Conservation (phyloP, 1,140 invertebrate genomes). For the Ladona fulva region DNA sequence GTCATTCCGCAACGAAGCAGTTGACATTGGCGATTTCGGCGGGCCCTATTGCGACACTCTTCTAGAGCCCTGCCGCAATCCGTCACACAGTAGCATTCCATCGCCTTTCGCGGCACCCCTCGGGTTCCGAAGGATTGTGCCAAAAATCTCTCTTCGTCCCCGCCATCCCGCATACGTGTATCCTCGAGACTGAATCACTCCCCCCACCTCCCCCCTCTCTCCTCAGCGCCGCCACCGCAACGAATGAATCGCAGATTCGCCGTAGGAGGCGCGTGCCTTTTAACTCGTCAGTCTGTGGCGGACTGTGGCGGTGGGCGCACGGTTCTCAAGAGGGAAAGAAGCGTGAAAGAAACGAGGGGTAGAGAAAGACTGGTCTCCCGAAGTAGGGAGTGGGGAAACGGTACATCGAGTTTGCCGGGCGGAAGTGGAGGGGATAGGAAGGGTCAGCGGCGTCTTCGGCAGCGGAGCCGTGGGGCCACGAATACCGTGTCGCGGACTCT, state of each 20-base stretch:
- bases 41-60: neutral
- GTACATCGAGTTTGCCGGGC: constrained; percentile 6
- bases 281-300: neutral
- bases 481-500: neutral
- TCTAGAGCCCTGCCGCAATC: neutral
- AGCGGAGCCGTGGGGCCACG: neutral
- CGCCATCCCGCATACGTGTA: neutral
- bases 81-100: neutral
- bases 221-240: neutral
- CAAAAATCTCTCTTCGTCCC: neutral
- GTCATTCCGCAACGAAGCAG: neutral
- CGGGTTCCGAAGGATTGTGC: neutral
- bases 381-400: neutral
- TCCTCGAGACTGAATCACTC: neutral
- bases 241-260: neutral
- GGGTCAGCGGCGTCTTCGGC: too few relatives aligned
- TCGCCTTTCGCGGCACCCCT: neutral
- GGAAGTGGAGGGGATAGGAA: neutral
- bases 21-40: neutral
- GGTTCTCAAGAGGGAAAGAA: neutral
- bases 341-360: too few relatives aligned
- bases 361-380: too few relatives aligned
- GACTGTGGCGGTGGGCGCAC: neutral
- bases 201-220: neutral
- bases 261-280: neutral